Evolutionary conservation across 1,140 invertebrate species (phyloP), one percentile per base, ranked within the genome.

Genomic region (Chlorops oryzae): DNA sequence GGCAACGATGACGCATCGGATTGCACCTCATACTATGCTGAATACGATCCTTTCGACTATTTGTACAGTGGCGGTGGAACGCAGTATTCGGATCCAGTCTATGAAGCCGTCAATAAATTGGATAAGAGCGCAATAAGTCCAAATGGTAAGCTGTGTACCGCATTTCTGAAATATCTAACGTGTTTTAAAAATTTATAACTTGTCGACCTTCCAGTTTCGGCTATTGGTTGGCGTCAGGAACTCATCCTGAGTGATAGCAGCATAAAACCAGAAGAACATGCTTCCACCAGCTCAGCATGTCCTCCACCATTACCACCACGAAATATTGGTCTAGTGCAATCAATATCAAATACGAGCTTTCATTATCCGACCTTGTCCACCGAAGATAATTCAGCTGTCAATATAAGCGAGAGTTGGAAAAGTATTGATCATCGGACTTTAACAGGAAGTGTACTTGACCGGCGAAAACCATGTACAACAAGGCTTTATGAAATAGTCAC

Each of bases 31-130:
- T 83, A 90, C 45, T 91, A 92, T 61, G 85, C 90, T 58, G 84
- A 87, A 50, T 90, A 88, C 65, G 87, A 92, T 73, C 88, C 88
- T 3, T 82, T 90, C 56, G 88, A 92, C 70, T 91, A 88, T 57
- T 79, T 90, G 65, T 88, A 90, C 60, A 81, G 80, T 54, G 46
- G 46, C 13, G 83, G 82, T 70, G 84, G 84, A 72, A 82, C 84
- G 54, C 80, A 83, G 53, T 84, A 81, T 58, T 86, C 85, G 18
- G 83, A 87, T 71, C 85, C 86, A 4, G 78, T 88, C 40, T 90
- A 90, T 69, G 85, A 82, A 17, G 81, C 84, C 2, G 78, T 87
- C 6, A 83, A 81, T 57, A 83, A 81, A 59, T 80, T 80, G 35
- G 81, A 83, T 51, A 81, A 78, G 61, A 77, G 74, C 34, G 76